Evolutionary conservation across 2,888 invertebrate genomes (phyloP).

Genomic region (Yponomeuta sedellus): DNA sequence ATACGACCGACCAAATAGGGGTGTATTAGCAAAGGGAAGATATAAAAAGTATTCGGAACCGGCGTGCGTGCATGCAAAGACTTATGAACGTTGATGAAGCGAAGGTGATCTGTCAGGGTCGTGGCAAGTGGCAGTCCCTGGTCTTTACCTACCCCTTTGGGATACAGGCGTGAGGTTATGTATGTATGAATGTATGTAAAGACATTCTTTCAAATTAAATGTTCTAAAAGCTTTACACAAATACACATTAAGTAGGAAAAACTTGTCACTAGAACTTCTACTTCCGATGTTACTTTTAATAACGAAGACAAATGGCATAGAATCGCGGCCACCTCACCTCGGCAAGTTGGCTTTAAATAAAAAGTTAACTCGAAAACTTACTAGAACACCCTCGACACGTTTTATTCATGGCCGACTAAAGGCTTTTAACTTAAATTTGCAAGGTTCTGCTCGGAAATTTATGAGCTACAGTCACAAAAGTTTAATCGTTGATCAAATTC

Average conservation of each 20-base stretch:
- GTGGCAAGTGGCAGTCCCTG: no score
- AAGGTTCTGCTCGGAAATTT: conserved; percentile 42
- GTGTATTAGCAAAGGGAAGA: no score
- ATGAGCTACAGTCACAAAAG: conserved; percentile 53
- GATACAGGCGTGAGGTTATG: no score
- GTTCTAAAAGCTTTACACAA: not conserved
- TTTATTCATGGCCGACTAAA: conserved; percentile 48
- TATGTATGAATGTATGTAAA: no score
- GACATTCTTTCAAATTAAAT: not conserved
- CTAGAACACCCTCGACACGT: conserved; percentile 37
- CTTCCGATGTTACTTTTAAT: not conserved
- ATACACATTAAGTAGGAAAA: no score
- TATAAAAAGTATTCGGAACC: no score
- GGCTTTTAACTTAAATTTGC: conserved; percentile 48
- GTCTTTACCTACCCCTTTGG: no score
- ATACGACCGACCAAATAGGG: no score
- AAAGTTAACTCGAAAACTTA: conserved; percentile 36
- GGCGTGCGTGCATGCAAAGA: no score
- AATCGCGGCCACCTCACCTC: conserved; percentile 24
- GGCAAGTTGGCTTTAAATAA: conserved; percentile 36
- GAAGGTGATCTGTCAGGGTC: no score
- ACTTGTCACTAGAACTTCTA: not conserved
- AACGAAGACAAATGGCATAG: conserved; percentile 22
- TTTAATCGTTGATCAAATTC: conserved; percentile 54
- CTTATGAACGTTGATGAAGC: no score